phyloP scores from a whole-genome alignment of 1,140 invertebrate genomes.

The Episyrphus balteatus region DNA sequence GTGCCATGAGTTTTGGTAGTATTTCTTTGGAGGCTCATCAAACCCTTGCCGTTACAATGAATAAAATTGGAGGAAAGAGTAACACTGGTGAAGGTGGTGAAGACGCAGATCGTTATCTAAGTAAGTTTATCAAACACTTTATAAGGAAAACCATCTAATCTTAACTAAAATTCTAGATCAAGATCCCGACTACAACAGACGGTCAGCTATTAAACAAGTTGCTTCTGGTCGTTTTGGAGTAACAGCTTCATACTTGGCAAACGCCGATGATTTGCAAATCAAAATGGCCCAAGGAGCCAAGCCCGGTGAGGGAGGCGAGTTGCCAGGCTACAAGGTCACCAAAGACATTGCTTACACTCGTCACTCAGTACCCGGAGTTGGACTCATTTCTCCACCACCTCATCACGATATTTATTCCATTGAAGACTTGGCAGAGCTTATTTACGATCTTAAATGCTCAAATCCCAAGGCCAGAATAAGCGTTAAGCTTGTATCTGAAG shows the following conservation, averaged over 20 bases:
- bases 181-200: conserved; percentile 65
- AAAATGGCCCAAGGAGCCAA: conserved; percentile 99
- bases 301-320: conserved; percentile 88
- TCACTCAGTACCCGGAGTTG: conserved; percentile 94
- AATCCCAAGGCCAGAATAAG: conserved; percentile 93
- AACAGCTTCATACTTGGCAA: conserved; percentile 90
- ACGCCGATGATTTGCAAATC: conserved; percentile 93
- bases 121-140: conserved; percentile 29
- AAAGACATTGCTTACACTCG: conserved; percentile 90
- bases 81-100: conserved; percentile 95
- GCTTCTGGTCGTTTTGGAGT: conserved; percentile 97
- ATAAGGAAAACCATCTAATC: background rate
- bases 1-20: conserved; percentile 49
- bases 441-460: conserved; percentile 96
- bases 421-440: conserved; percentile 95
- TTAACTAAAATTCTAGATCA: conserved; percentile 31
- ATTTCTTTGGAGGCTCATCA: conserved; percentile 81
- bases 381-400: conserved; percentile 94
- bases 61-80: conserved; percentile 87
- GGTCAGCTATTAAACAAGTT: conserved; percentile 83
- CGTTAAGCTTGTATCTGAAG: conserved; percentile 96
- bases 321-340: conserved; percentile 76
- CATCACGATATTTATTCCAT: conserved; percentile 99
- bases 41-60: conserved; percentile 95
- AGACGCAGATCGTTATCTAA: conserved; percentile 75